Percentiles rank a stretch among this genome's conserved stretches.
phyloP scores from a whole-genome alignment of 2,113 vertebrate genomes.

The Nothocercus nigrocapillus region DNA sequence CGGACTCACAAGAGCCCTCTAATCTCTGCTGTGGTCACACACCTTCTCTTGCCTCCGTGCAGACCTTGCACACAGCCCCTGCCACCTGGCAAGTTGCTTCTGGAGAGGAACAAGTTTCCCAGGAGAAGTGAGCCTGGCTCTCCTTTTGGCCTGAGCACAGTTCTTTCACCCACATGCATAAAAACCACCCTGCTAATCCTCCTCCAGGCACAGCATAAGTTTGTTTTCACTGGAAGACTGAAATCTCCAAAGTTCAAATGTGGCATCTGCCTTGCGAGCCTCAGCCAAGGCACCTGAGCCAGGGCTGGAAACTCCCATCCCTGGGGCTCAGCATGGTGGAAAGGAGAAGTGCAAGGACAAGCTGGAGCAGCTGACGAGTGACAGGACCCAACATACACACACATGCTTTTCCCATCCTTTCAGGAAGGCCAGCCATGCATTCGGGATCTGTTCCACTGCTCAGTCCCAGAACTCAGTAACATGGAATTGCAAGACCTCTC shows the following conservation, averaged over 20 bases:
- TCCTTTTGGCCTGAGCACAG: background rate
- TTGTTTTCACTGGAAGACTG: conserved; percentile 6
- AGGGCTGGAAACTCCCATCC: conserved; percentile 38
- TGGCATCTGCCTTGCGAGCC: conserved; percentile 12
- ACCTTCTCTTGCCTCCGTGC: background rate
- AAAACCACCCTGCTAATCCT: background rate
- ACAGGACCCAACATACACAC: background rate
- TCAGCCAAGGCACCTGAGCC: conserved; percentile 32
- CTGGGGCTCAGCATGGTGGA: background rate
- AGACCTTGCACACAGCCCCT: background rate
- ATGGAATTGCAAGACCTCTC: background rate
- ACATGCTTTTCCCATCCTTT: background rate
- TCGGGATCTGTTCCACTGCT: background rate
- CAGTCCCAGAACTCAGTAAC: background rate
- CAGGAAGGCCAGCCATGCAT: background rate
- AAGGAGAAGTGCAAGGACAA: conserved; percentile 35
- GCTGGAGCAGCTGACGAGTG: conserved; percentile 15
- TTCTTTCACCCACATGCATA: background rate
- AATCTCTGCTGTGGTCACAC: background rate
- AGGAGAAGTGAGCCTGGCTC: background rate
- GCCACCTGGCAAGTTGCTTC: background rate
- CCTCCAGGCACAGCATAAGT: background rate
- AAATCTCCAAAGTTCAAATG: background rate
- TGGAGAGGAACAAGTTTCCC: background rate
- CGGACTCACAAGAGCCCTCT: background rate